Conservation (phyloP, 2,888 invertebrate genomes). For the Pterobdella sp. region DNA sequence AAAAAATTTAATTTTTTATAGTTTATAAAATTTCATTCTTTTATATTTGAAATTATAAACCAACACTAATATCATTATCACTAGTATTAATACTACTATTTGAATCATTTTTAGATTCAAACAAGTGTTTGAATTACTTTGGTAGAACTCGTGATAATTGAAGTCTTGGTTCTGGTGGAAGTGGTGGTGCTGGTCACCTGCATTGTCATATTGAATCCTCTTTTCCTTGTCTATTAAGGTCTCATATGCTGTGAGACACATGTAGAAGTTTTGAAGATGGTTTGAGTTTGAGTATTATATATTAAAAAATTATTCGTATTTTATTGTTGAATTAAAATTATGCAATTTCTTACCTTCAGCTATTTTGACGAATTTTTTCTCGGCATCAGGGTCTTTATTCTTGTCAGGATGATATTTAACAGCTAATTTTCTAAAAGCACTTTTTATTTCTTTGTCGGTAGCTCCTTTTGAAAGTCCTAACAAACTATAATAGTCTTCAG, state of each 20-base stretch:
- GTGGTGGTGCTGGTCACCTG: slow-evolving; percentile 45
- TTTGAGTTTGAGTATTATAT: no score
- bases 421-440: slow-evolving; percentile 55
- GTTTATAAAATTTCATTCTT: no score
- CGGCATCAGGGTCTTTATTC: slow-evolving; percentile 53
- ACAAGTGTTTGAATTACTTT: no score
- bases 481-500: slow-evolving; percentile 53
- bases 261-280: no score
- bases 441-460: slow-evolving; percentile 54
- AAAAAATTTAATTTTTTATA: no score
- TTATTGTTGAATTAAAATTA: background rate
- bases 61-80: no score
- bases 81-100: no score
- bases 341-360: slow-evolving; percentile 51
- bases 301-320: background rate
- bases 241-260: slow-evolving; percentile 53
- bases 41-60: no score
- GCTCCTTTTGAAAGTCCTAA: slow-evolving; percentile 53
- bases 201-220: slow-evolving; percentile 51
- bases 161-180: slow-evolving; percentile 1
- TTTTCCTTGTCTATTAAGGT: slow-evolving; percentile 52
- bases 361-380: slow-evolving; percentile 55
- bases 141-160: slow-evolving; percentile 10
- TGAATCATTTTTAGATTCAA: no score
- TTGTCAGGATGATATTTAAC: slow-evolving; percentile 56